A percentile compares a stretch with the other conserved stretches of the same genome.
Conservation (phyloP, 92 coral and sea anemone species). For the Porites cylindrica region DNA sequence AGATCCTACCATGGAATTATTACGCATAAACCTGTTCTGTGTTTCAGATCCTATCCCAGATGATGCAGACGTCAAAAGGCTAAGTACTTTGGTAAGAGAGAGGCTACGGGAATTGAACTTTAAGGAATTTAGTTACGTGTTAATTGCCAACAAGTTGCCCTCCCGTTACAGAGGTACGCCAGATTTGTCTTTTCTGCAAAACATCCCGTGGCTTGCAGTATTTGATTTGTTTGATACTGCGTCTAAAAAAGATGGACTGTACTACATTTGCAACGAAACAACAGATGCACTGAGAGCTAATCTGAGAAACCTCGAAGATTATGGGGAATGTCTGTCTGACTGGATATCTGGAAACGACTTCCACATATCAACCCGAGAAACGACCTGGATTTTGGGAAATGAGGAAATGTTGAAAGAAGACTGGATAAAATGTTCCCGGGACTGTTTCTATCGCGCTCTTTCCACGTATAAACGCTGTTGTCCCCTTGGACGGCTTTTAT, state of each 20-base stretch:
- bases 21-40: background rate
- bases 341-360: slow-evolving; percentile 18
- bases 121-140: slow-evolving; percentile 61
- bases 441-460: slow-evolving; percentile 71
- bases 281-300: slow-evolving; percentile 62
- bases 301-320: slow-evolving; percentile 56
- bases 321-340: slow-evolving; percentile 36
- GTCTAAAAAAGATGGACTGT: slow-evolving; percentile 60
- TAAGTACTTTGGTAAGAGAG: slow-evolving; percentile 38
- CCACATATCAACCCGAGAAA: slow-evolving; percentile 53
- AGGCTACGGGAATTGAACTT: slow-evolving; percentile 46
- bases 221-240: slow-evolving; percentile 67
- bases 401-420: slow-evolving; percentile 66
- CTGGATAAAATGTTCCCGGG: slow-evolving; percentile 67
- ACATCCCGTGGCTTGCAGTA: slow-evolving; percentile 70
- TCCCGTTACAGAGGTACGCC: slow-evolving; percentile 61
- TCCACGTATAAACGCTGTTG: slow-evolving; percentile 52
- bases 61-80: slow-evolving; percentile 43
- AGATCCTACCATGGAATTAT: background rate
- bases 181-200: slow-evolving; percentile 56
- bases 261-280: slow-evolving; percentile 66
- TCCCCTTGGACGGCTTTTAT: slow-evolving; percentile 54
- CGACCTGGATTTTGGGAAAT: slow-evolving; percentile 68
- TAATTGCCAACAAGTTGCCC: slow-evolving; percentile 69
- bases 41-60: background rate